Conservation (phyloP, 2,888 invertebrate species). For the Dynastes hyllus region DNA sequence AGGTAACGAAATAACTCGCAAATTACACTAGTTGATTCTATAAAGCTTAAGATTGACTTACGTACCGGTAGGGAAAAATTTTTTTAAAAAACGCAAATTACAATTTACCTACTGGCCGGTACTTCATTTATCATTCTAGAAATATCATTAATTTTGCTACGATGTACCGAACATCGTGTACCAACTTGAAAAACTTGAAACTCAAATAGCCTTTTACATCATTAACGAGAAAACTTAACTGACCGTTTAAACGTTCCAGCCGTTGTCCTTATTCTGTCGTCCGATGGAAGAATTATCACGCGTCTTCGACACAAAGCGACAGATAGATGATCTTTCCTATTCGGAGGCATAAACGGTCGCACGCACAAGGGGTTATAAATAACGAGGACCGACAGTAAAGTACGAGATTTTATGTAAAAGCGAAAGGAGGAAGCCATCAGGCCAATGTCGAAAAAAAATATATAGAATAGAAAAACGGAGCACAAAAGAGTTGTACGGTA, state of each 20-base stretch:
- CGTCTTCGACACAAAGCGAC: no score
- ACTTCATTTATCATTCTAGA: background rate
- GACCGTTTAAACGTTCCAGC: slow-evolving; percentile 18
- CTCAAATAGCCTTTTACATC: slow-evolving; percentile 31
- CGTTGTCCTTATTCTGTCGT: slow-evolving; percentile 24
- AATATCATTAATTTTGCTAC: slow-evolving; percentile 25
- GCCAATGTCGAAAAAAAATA: background rate
- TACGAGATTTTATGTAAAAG: background rate
- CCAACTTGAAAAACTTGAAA: slow-evolving; percentile 6
- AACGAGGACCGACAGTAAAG: slow-evolving; percentile 38
- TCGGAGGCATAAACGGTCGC: slow-evolving; percentile 54
- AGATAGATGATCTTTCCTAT: slow-evolving; percentile 15
- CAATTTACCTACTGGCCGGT: background rate
- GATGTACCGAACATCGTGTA: background rate
- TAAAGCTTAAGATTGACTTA: no score
- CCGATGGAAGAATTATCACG: slow-evolving; percentile 30
- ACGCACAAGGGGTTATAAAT: slow-evolving; percentile 61
- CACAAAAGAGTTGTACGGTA: slow-evolving; percentile 22
- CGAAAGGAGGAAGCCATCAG: background rate
- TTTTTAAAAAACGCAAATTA: no score
- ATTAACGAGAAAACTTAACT: slow-evolving; percentile 40
- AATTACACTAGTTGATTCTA: no score
- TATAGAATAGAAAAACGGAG: background rate
- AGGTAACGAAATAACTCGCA: no score
- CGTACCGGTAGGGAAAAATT: no score